Evolutionary conservation across 2,888 invertebrate genomes (phyloP), one percentile per base, ranked within the genome.

Genomic region (Andrena marginata): DNA sequence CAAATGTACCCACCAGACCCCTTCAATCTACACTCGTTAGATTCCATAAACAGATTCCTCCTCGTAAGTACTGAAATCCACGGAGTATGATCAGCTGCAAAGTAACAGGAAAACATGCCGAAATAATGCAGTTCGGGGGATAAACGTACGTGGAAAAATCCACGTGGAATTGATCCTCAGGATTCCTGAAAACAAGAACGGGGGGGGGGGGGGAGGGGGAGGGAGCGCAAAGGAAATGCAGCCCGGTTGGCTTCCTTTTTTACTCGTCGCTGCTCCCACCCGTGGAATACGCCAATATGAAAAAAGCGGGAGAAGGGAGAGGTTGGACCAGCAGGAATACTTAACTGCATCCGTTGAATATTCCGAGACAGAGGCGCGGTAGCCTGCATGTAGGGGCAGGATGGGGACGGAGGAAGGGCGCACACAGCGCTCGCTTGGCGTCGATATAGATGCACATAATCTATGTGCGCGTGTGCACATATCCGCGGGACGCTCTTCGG

Each of bases 311-410:
- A 6, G 42, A 35, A 49, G 54, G 42, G 23, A 73, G 26, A 63
- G 64, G 51, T 20, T 26, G 67, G 63, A 8, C 56, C 69, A 42
- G 23, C 33, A 35, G 79, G 80, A 79, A 64, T 74, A 78, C 69
- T 74, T 83, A 83, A 83, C 82, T 82, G 83, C 85, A 81, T 87
- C 78, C 88, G 85, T 84, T 87, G 84, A 88, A 87, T 86, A 88
- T 86, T 87, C 84, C 65, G 70, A 68, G 80, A 80, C 77, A 78
- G 77, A 73, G 71, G 74, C 79, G 68, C 60, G 31, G 23, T 2
- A 10, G 78, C 68, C 42, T 33, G 80, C 31, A 69, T 56, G 63
- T 64, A 42, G 35, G 23, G 23, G 42, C 42, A 16, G 42, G 42
- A 16, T 16, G 42, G 0, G 13, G 13, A 0, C 10, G 10, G 35